Conservation (phyloP, 2,113 vertebrate species). For the Cavia aperea region DNA sequence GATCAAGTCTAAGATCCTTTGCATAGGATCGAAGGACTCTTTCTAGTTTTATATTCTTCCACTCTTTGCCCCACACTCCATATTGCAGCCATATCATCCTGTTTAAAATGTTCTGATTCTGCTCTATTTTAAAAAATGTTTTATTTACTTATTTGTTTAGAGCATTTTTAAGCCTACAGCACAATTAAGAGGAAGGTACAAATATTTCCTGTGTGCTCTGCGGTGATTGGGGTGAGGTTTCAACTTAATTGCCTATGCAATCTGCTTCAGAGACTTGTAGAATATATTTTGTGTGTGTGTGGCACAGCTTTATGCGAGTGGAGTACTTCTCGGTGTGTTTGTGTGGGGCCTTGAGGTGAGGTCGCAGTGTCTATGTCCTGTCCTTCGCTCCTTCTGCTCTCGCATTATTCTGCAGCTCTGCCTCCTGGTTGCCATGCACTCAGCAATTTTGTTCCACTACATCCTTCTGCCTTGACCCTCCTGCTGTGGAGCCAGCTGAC, state of each 20-base stretch:
- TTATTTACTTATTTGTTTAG: background rate
- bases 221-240: background rate
- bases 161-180: background rate
- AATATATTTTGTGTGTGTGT: background rate
- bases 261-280: background rate
- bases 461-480: background rate
- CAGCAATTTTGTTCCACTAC: background rate
- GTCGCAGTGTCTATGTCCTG: background rate
- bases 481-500: background rate
- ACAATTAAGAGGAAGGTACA: background rate
- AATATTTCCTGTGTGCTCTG: background rate
- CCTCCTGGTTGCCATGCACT: background rate
- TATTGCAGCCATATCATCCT: background rate
- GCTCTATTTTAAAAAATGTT: background rate
- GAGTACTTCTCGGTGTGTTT: background rate
- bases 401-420: background rate
- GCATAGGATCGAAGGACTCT: background rate
- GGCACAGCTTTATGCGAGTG: background rate
- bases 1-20: background rate
- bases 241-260: background rate
- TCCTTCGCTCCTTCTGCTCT: background rate
- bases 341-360: background rate
- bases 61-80: background rate
- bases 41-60: background rate
- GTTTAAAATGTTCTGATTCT: background rate